These are phyloP conservation scores for Hecatera dysodea DNA, from an alignment of 2,888 invertebrate genomes.

Conservation along the genomic window DNA sequence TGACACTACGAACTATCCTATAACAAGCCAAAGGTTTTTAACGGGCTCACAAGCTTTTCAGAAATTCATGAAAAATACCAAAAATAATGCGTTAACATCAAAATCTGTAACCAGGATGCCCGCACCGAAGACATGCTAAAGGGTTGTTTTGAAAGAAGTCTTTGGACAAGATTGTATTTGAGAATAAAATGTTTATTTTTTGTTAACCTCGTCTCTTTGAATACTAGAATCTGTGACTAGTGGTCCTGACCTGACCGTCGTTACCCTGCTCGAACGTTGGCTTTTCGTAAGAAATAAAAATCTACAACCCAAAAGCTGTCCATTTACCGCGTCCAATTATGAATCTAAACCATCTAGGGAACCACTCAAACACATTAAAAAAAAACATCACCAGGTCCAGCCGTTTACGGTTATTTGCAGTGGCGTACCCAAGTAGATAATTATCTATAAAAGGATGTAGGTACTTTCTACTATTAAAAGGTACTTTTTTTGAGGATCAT, in stretches of 20 bases:
- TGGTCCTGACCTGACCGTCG: no score
- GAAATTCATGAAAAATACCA: slow-evolving; percentile 78
- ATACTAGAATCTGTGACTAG: no score
- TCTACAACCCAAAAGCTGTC: no score
- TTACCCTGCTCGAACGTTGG: no score
- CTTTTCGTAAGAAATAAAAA: no score
- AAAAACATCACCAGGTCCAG: no score
- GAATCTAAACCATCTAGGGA: no score
- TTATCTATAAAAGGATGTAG: not conserved
- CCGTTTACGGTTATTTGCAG: no score
- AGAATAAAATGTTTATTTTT: slow-evolving; percentile 54
- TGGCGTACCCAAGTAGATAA: not conserved
- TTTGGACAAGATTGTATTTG: slow-evolving; percentile 64
- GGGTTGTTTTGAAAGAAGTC: slow-evolving; percentile 64
- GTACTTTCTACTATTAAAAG: slow-evolving; percentile 2
- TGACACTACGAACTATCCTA: slow-evolving; percentile 41
- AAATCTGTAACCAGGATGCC: slow-evolving; percentile 35
- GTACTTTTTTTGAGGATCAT: not conserved
- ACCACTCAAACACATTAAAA: no score
- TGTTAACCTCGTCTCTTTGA: slow-evolving; percentile 1
- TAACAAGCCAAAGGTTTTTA: slow-evolving; percentile 74
- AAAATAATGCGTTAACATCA: slow-evolving; percentile 66
- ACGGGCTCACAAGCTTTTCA: slow-evolving; percentile 83
- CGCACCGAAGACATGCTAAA: slow-evolving; percentile 28
- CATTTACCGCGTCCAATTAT: no score